These are phyloP conservation scores for Pogonocichla stellata DNA, from an alignment of 2,113 vertebrate genomes.

Conservation along the genomic window DNA sequence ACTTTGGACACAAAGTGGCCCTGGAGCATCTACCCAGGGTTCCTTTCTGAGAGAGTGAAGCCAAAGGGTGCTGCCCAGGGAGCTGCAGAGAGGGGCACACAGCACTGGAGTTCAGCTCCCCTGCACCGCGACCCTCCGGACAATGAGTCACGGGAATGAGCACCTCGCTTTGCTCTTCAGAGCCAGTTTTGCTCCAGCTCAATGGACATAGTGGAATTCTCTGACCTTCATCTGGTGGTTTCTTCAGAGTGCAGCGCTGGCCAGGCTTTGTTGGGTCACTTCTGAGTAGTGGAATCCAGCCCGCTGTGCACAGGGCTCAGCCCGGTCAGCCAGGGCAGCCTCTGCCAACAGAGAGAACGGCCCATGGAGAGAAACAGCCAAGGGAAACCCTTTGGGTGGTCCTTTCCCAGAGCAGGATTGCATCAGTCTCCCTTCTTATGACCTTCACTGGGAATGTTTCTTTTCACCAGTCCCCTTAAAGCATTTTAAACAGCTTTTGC, in stretches of 20 bases:
- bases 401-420: background rate
- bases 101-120: background rate
- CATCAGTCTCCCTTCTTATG: background rate
- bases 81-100: background rate
- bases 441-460: background rate
- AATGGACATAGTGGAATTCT: background rate
- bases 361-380: fast-evolving
- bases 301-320: fast-evolving
- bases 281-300: background rate
- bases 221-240: no score
- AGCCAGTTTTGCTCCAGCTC: background rate
- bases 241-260: background rate
- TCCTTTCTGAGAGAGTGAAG: background rate
- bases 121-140: background rate
- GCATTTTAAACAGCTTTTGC: background rate
- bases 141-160: fast-evolving
- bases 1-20: fast-evolving
- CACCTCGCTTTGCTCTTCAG: background rate
- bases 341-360: fast-evolving
- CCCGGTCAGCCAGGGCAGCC: background rate
- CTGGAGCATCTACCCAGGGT: background rate
- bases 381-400: background rate
- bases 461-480: background rate
- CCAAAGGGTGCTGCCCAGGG: background rate
- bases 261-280: slow-evolving; percentile 34